Base-by-base conservation (phyloP, 2,113 vertebrate species). In the Oncorhynchus keta region DNA sequence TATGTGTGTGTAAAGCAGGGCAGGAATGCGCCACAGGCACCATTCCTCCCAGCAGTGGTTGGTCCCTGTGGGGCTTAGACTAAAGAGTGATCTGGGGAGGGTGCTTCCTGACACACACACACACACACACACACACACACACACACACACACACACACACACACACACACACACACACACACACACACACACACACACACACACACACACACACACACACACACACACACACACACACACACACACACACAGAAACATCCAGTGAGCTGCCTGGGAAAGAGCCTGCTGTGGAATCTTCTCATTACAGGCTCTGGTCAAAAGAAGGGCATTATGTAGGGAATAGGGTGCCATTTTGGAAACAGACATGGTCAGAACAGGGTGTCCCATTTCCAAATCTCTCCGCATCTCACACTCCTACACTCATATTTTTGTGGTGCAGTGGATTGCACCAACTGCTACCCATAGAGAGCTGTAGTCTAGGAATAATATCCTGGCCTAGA, bases 31-130 rank as follows among this genome's bases (percentile, higher is more conserved):
- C 28, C 76, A 79, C 76, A 81, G 77, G 79, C 78, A 79, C 78
- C 82, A 82, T 83, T 80, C 65, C 68, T 8, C 68, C 78, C 69
- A 74, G 74, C 14, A 55, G 51, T 55, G 16, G 51, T 55, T 5
- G 22, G 76, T 86, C 77, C 73, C 49, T 9, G n/a, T 74, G 59
- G 72, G 20, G 55, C 78, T 64, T 68, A 79, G 24, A 55, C 64
- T 35, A 79, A 70, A 80, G 16, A 39, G 5, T 76, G 68, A 81
- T 16, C 39, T 45, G 39, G 39, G 28, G 32, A 73, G 74, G 22
- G 70, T 76, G 77, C 80, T 80, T 81, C 76, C 65, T 14, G 1
- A 51, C n/a, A 22, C 62, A 26, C 20, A 64, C 62, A 26, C 20
- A 64, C 61, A 26, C 4, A 64, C 62, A 26, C 20, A 64, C 62